Percentiles rank a stretch among this genome's conserved stretches.
Conservation (phyloP, 37 sponge, comb jelly and placozoan genomes). For the Lycopodina hypogea region DNA sequence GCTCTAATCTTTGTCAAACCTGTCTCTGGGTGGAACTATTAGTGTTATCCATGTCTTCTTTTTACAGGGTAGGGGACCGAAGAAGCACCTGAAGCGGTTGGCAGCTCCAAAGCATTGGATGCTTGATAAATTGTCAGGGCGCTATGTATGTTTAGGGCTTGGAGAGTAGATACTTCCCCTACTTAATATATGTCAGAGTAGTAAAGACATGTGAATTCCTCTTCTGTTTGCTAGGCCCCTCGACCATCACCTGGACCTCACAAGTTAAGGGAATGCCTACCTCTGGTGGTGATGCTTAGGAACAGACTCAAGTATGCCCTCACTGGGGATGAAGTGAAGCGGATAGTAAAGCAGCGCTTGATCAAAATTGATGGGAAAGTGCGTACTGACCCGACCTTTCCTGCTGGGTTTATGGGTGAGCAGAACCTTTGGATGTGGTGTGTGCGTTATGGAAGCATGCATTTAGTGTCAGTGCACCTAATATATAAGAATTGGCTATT, state of each 20-base stretch:
- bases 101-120: slow-evolving; percentile 99
- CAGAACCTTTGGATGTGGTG: neutral
- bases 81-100: slow-evolving; percentile 97
- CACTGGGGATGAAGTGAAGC: slow-evolving; percentile 92
- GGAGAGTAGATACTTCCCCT: too few relatives aligned
- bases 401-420: slow-evolving; percentile 96
- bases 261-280: slow-evolving; percentile 94
- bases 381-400: slow-evolving; percentile 89
- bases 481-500: too few relatives aligned
- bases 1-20: neutral
- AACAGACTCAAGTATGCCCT: slow-evolving; percentile 98
- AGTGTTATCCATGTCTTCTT: neutral
- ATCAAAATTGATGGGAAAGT: slow-evolving; percentile 97
- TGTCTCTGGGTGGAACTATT: too few relatives aligned
- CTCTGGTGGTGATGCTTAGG: slow-evolving; percentile 89
- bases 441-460: too few relatives aligned
- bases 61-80: slow-evolving; percentile 89
- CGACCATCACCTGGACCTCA: slow-evolving; percentile 95
- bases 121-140: slow-evolving; percentile 96
- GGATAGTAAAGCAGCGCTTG: slow-evolving; percentile 83
- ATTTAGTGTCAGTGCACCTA: too few relatives aligned
- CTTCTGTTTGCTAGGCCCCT: slow-evolving; percentile 70
- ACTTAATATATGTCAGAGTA: neutral
- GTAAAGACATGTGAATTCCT: neutral
- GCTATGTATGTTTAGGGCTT: slow-evolving; percentile 71